phyloP scores from a whole-genome alignment of 2,888 invertebrate genomes.

The Drosophila fungiperda region DNA sequence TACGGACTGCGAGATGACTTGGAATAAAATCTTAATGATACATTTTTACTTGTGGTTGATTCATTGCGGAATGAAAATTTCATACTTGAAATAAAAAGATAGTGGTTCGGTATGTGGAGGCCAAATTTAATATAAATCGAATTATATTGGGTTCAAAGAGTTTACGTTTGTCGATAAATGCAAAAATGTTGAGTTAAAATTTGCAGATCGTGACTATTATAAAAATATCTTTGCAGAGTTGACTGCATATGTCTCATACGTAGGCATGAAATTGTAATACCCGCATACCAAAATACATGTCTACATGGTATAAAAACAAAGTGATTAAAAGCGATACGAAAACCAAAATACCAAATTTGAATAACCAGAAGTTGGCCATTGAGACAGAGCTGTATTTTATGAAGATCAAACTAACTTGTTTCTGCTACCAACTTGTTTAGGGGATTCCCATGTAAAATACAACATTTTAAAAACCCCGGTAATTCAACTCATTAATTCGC shows the following conservation, averaged over 20 bases:
- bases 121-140: not conserved
- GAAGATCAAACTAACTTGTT: not conserved
- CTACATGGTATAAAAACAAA: not conserved
- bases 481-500: conserved; percentile 20
- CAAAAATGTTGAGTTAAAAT: not conserved
- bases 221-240: not conserved
- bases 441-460: conserved; percentile 35
- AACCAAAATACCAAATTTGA: conserved; percentile 5
- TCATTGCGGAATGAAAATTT: not conserved
- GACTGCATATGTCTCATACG: not conserved
- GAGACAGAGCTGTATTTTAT: not conserved
- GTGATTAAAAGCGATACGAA: not conserved
- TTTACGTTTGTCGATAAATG: not conserved
- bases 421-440: not conserved
- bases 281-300: not conserved
- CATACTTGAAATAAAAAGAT: not conserved
- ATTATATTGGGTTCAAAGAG: not conserved
- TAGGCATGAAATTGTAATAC: not conserved
- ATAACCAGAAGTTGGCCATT: not conserved
- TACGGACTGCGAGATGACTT: not conserved
- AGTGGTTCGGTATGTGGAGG: not conserved
- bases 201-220: not conserved
- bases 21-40: not conserved
- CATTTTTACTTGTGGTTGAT: not conserved
- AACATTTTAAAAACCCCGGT: not conserved